Percentiles rank a stretch among this genome's conserved stretches.
Conservation (phyloP, 30 jellyfish, hydroid and myxozoan species). For the Chironex yamaguchii region DNA sequence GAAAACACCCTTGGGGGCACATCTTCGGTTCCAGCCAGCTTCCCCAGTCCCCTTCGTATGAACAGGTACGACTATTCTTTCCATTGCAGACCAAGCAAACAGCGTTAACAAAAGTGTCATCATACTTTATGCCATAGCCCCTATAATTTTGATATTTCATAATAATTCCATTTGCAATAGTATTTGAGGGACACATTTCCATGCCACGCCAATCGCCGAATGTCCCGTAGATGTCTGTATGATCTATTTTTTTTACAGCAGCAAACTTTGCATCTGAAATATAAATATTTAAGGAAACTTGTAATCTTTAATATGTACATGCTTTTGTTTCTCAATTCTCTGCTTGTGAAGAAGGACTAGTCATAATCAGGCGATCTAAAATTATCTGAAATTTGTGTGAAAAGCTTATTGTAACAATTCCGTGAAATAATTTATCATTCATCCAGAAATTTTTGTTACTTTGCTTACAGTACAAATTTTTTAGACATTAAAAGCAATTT, state of each 20-base stretch:
- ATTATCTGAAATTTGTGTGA: too few species aligned
- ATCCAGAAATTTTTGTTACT: too few species aligned
- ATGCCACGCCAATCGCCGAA: constrained; percentile 68
- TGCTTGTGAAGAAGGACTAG: too few species aligned
- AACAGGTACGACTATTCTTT: constrained; percentile 21
- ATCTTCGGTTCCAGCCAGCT: constrained; percentile 26
- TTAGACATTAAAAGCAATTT: too few species aligned
- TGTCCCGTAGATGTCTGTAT: constrained; percentile 14
- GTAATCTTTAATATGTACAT: too few species aligned
- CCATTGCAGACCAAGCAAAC: constrained; percentile 59
- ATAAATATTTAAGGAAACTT: too few species aligned
- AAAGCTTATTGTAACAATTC: too few species aligned
- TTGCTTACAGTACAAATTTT: too few species aligned
- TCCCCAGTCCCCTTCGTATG: constrained; percentile 41
- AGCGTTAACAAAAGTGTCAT: constrained; percentile 62
- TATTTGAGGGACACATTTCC: constrained; percentile 37
- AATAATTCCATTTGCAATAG: constrained; percentile 37
- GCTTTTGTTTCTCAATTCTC: too few species aligned
- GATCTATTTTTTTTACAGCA: constrained; percentile 18
- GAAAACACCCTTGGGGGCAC: constrained; percentile 48
- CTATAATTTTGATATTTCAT: constrained; percentile 7
- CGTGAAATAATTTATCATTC: too few species aligned
- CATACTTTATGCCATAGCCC: background rate
- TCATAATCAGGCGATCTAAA: too few species aligned
- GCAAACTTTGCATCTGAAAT: constrained; percentile 34